Conservation (phyloP, 2,888 invertebrate species). For the Zeuzera pyrina region DNA sequence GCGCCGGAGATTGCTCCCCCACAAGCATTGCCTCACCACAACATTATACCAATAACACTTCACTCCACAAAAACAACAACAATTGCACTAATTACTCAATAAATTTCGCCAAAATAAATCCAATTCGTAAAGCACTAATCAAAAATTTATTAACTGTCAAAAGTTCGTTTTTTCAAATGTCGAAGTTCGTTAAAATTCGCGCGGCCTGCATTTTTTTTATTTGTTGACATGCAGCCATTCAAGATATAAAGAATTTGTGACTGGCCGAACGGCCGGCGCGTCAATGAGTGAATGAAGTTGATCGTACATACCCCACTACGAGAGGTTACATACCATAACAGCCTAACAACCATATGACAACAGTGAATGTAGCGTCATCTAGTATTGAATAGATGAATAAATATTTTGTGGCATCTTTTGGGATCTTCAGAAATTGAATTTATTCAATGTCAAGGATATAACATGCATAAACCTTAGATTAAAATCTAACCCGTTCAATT, state of each 20-base stretch:
- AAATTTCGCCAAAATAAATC: slow-evolving; percentile 15
- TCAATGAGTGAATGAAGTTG: slow-evolving; percentile 50
- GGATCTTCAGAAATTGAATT: background rate
- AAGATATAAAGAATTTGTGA: slow-evolving; percentile 16
- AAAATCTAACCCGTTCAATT: too few species aligned
- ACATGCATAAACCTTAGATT: too few species aligned
- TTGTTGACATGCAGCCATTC: background rate
- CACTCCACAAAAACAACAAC: slow-evolving; percentile 34
- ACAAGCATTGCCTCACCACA: slow-evolving; percentile 62
- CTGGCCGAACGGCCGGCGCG: slow-evolving; percentile 41
- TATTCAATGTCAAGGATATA: too few species aligned
- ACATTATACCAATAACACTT: slow-evolving; percentile 46
- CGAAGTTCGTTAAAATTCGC: slow-evolving; percentile 58
- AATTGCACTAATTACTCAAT: slow-evolving; percentile 8
- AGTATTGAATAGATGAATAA: slow-evolving; percentile 15
- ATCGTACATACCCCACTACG: slow-evolving; percentile 12
- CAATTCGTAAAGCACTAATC: slow-evolving; percentile 2
- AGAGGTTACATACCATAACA: slow-evolving; percentile 27
- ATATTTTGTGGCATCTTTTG: background rate
- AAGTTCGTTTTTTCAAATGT: slow-evolving; percentile 48
- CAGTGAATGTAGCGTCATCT: slow-evolving; percentile 22
- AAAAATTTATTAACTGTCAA: slow-evolving; percentile 34
- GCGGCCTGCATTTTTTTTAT: slow-evolving; percentile 31
- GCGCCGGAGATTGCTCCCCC: slow-evolving; percentile 66
- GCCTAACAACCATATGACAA: slow-evolving; percentile 22